Percentiles rank a stretch among this genome's conserved stretches.
These are phyloP conservation scores for Nomada flava DNA, from an alignment of 2,888 invertebrate species.

Conservation along the genomic window DNA sequence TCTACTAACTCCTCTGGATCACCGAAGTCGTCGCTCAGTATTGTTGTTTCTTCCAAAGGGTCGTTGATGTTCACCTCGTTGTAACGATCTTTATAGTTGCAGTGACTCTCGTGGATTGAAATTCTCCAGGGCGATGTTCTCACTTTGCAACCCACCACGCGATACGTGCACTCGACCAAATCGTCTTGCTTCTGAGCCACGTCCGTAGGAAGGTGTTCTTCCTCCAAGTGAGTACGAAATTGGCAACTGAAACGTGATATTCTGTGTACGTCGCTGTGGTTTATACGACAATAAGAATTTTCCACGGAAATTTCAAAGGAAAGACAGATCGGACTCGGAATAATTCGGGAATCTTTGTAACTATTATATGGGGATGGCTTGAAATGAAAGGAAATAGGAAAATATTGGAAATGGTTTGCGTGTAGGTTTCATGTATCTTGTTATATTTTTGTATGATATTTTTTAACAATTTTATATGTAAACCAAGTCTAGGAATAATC, in stretches of 20 bases:
- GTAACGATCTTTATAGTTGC: conserved; percentile 72
- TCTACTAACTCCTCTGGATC: conserved; percentile 69
- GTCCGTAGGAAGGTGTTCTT: conserved; percentile 75
- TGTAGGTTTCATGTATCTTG: too few relatives aligned
- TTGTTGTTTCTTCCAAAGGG: conserved; percentile 28
- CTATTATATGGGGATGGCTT: too few relatives aligned
- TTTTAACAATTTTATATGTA: too few relatives aligned
- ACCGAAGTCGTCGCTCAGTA: conserved; percentile 45
- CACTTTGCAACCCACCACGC: conserved; percentile 74
- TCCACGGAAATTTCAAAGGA: too few relatives aligned
- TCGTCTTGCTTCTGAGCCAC: conserved; percentile 62
- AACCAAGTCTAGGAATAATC: too few relatives aligned
- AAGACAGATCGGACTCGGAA: too few relatives aligned
- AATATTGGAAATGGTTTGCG: too few relatives aligned
- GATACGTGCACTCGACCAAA: conserved; percentile 71
- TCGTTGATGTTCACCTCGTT: conserved; percentile 44
- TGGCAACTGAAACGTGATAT: conserved; percentile 73
- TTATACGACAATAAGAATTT: too few relatives aligned
- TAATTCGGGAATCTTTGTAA: too few relatives aligned
- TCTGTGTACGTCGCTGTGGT: too few relatives aligned
- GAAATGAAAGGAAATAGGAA: too few relatives aligned
- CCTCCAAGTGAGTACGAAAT: conserved; percentile 77
- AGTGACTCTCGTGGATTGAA: conserved; percentile 74
- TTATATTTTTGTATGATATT: too few relatives aligned
- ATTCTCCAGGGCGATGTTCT: conserved; percentile 73